A percentile compares a stretch with the other conserved stretches of the same genome.
phyloP scores from a whole-genome alignment of 2,888 invertebrate species.

The Ecdyonurus torrentis region DNA sequence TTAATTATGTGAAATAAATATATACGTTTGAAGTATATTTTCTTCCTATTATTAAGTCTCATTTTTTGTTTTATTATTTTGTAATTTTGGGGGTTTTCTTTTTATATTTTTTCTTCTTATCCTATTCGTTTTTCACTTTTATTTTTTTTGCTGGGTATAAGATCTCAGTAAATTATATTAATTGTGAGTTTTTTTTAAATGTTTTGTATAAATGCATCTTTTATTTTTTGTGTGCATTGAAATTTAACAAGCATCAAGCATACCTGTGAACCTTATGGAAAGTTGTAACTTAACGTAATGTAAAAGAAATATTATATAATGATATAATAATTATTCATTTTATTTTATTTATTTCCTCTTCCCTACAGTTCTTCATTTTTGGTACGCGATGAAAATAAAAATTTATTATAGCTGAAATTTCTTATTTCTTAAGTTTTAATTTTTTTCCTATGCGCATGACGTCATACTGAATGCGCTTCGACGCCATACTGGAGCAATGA shows the following conservation, averaged over 20 bases:
- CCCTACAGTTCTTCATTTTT: no score
- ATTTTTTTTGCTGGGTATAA: background rate
- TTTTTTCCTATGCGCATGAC: no score
- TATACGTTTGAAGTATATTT: no score
- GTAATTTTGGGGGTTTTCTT: background rate
- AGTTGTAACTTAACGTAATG: background rate
- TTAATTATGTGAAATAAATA: no score
- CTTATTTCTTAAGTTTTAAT: no score
- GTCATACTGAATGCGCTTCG: no score
- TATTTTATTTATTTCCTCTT: no score
- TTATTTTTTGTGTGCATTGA: background rate
- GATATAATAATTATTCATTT: no score
- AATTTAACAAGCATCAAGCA: background rate
- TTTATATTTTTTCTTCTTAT: background rate
- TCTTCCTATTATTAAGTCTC: no score
- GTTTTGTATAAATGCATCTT: background rate
- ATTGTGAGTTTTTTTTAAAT: background rate
- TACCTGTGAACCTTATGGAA: background rate
- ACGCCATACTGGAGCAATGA: no score
- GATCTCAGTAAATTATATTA: background rate
- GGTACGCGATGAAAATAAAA: no score
- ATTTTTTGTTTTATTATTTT: background rate
- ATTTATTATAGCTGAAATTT: no score
- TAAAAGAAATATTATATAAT: background rate
- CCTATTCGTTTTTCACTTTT: background rate